Evolutionary conservation across 2,797 vertebrate genomes (phyloP).

Genomic region (Anguilla megastoma): DNA sequence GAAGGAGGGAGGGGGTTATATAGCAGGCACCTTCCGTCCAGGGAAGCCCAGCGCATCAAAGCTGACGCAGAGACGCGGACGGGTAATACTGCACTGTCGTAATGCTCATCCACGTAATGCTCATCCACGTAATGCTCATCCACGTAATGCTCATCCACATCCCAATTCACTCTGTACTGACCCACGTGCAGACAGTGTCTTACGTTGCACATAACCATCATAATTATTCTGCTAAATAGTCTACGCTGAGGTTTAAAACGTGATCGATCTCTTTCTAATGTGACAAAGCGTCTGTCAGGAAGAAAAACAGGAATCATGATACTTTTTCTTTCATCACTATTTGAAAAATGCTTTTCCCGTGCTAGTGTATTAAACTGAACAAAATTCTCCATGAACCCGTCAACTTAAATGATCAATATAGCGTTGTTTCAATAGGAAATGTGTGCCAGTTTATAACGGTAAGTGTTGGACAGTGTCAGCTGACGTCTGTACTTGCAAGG

Average conservation of each 20-base stretch:
- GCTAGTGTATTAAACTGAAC: not conserved
- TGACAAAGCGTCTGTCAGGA: not conserved
- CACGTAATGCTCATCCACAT: not conserved
- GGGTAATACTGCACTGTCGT: not conserved
- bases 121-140: not conserved
- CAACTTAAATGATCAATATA: not conserved
- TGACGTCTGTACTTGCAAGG: not conserved
- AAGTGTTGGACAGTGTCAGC: not conserved
- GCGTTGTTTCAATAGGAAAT: not conserved
- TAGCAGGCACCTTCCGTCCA: not conserved
- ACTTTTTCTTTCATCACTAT: not conserved
- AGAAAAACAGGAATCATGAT: not conserved
- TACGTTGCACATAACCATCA: not conserved
- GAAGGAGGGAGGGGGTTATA: not conserved
- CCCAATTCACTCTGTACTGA: not conserved
- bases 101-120: not conserved
- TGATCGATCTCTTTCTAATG: not conserved
- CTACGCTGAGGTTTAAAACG: not conserved
- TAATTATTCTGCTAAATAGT: not conserved
- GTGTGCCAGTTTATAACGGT: not conserved
- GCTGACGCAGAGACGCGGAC: not conserved
- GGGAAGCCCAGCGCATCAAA: not conserved
- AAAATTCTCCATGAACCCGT: not conserved
- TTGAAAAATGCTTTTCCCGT: not conserved
- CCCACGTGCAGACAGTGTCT: not conserved